Evolutionary conservation across 2,113 vertebrate genomes (phyloP), one percentile per base, ranked within the genome.

Genomic region (Turnix velox): DNA sequence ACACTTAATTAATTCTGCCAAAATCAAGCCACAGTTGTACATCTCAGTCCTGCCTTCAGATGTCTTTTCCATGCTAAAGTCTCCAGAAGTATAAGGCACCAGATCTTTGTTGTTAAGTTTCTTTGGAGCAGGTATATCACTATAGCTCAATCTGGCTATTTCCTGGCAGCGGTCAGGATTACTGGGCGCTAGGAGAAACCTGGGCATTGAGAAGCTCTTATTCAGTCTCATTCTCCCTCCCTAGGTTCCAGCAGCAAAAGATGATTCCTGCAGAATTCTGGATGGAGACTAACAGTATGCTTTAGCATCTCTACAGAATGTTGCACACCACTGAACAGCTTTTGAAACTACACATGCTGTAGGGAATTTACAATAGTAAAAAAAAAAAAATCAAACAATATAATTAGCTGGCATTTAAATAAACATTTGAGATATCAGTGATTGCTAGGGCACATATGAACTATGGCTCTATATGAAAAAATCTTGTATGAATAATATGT

Each of bases 241-340:
- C 24, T 25, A 43, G 22, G 8, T 40, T 14, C 46, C 43, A 75
- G 73, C 40, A 71, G 30, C 69, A 43, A 33, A 39, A 72, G 31
- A 46, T 52, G 18, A 15, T 9, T 46, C 35, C 35, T 22, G 31
- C 1, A 7, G 33, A 91, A 55, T 67, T 84, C 46, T 11, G 42
- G 18, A 54, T 0, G 2, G 63, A 35, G 15, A 24, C 10, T 13
- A 18, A 37, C 0, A 1, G 18, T 14, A 22, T 24, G 48, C 24
- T 68, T 43, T 33, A 2, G 0, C 18, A 65, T 54, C 31, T 45
- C 67, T 33, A 24, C 35, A 37, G 33, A 31, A 40, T 1, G 2
- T 23, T 19, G 9, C 75, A 30, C 40, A 42, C 28, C 55, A 42
- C 43, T 30, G 28, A 72, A n/a, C 18, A 71, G 37, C 63, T 62